Percentiles rank a stretch among this genome's conserved stretches.
Evolutionary conservation across 1,140 invertebrate genomes (phyloP).

Genomic region (Drosophila yakuba): DNA sequence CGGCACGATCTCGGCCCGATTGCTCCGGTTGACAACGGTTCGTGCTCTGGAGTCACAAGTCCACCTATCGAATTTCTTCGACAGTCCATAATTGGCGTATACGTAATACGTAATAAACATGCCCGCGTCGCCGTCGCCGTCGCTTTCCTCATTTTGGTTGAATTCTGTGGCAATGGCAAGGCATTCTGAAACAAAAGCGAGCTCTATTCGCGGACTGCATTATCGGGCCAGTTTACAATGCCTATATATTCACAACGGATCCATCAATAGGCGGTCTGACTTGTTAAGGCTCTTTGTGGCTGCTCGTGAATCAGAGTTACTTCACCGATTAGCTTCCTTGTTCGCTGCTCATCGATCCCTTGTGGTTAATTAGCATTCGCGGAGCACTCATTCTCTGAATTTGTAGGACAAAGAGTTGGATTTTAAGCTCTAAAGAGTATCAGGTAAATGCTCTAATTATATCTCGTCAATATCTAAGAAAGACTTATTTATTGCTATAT

Average conservation of each 20-base stretch:
- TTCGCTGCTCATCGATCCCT: conserved; percentile 20
- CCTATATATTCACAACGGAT: conserved; percentile 6
- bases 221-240: conserved; percentile 56
- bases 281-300: conserved; percentile 48
- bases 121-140: conserved; percentile 12
- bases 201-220: conserved; percentile 48
- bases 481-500: too few relatives aligned
- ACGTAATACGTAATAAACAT: conserved; percentile 69
- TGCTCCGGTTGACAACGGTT: conserved; percentile 51
- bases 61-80: conserved; percentile 67
- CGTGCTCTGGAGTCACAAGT: conserved; percentile 64
- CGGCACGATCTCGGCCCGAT: conserved; percentile 37
- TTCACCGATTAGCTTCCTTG: conserved; percentile 31
- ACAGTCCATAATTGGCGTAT: conserved; percentile 31
- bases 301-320: conserved; percentile 43
- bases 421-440: too few relatives aligned
- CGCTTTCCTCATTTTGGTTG: conserved; percentile 33
- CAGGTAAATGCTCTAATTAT: too few relatives aligned
- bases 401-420: not conserved
- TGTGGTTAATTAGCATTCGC: conserved; percentile 16
- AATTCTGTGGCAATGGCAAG: conserved; percentile 27
- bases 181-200: conserved; percentile 47
- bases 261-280: conserved; percentile 8
- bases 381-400: not conserved
- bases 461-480: too few relatives aligned